These are phyloP conservation scores for Pollicipes pollicipes DNA, from an alignment of 1,140 invertebrate genomes.

Conservation along the genomic window DNA sequence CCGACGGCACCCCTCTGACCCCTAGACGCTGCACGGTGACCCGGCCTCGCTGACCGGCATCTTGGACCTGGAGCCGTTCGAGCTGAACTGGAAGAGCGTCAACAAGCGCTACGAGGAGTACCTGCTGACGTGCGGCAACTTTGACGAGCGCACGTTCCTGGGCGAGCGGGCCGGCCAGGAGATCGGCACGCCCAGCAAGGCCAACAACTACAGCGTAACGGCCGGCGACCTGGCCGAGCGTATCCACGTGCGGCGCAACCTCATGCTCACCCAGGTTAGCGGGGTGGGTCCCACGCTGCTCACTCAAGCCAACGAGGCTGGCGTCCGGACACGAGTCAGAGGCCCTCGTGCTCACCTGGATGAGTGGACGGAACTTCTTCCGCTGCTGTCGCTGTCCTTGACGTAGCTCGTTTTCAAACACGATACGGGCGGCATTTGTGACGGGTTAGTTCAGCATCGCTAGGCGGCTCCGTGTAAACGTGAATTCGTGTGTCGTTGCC, in stretches of 20 bases:
- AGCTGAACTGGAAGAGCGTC: conserved; percentile 61
- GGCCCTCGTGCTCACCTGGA: too few species aligned
- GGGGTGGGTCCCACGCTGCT: conserved; percentile 38
- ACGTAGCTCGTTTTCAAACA: too few species aligned
- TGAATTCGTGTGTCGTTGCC: too few species aligned
- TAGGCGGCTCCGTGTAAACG: too few species aligned
- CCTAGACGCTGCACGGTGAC: neutral
- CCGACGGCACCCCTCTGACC: conserved; percentile 25
- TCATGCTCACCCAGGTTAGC: conserved; percentile 17
- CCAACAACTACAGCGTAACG: conserved; percentile 9
- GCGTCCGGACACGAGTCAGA: conserved; percentile 66
- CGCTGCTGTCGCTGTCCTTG: too few species aligned
- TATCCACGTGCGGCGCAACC: conserved; percentile 5
- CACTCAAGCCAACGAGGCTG: conserved; percentile 66
- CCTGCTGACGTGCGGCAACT: conserved; percentile 77
- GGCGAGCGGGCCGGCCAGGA: conserved; percentile 47
- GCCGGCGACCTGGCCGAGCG: conserved; percentile 26
- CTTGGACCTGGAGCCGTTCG: conserved; percentile 50
- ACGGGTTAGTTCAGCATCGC: too few species aligned
- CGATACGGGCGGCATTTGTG: too few species aligned
- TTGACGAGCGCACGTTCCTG: conserved; percentile 86
- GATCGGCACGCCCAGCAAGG: conserved; percentile 44
- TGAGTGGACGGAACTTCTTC: too few species aligned
- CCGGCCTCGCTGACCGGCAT: conserved; percentile 29
- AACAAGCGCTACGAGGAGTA: conserved; percentile 79